Conservation (phyloP, 2,113 vertebrate species). For the Ceyx cyanopectus region DNA sequence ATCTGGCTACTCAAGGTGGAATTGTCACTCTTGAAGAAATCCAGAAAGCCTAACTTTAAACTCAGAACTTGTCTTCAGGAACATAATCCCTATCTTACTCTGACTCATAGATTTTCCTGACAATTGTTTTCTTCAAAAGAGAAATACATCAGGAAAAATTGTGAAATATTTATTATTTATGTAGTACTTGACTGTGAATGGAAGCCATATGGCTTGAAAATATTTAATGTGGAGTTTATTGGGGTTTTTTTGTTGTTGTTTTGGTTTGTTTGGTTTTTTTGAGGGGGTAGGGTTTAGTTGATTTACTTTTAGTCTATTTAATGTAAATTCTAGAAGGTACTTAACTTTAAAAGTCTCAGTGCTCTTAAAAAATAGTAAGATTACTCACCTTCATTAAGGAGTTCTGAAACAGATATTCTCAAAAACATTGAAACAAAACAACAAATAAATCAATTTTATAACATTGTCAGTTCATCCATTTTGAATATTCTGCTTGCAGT, state of each 20-base stretch:
- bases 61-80: conserved; percentile 23
- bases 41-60: conserved; percentile 54
- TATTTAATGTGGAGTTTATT: neutral
- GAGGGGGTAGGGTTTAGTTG: neutral
- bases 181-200: neutral
- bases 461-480: neutral
- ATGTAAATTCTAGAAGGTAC: neutral
- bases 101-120: neutral
- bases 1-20: conserved; percentile 40
- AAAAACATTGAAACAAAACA: neutral
- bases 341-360: neutral
- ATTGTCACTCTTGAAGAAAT: conserved; percentile 63
- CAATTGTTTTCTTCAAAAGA: neutral
- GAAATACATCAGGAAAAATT: neutral
- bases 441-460: neutral
- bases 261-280: neutral
- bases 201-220: neutral
- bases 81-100: conserved; percentile 1
- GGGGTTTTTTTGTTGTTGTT: too few relatives aligned
- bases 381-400: neutral
- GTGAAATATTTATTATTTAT: neutral
- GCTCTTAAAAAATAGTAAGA: neutral
- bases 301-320: neutral
- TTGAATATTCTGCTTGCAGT: neutral
- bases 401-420: neutral